A percentile compares a stretch with the other conserved stretches of the same genome.
Evolutionary conservation across 2,888 invertebrate species (phyloP).

Genomic region (Sarcophaga variegata): DNA sequence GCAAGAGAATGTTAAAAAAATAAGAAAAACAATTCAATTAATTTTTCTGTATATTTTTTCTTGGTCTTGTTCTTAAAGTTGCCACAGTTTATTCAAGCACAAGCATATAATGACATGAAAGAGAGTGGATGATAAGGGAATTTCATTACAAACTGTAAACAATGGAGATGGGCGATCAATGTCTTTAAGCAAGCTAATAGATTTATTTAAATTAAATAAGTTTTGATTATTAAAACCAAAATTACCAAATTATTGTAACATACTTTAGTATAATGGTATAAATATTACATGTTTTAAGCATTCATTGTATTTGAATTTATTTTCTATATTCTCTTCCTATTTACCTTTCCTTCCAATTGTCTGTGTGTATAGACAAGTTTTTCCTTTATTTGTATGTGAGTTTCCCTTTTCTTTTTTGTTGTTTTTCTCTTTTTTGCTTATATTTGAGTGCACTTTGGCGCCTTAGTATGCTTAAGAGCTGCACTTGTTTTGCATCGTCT

Average conservation of each 20-base stretch:
- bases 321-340: neutral
- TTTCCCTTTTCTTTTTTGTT: slow-evolving; percentile 5
- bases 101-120: slow-evolving; percentile 12
- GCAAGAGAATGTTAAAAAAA: neutral
- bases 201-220: too few species aligned
- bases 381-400: slow-evolving; percentile 1
- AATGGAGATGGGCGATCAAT: too few species aligned
- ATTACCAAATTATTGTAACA: too few species aligned
- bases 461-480: slow-evolving; percentile 61
- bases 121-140: neutral
- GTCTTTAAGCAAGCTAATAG: too few species aligned
- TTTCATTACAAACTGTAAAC: too few species aligned
- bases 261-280: too few species aligned
- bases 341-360: neutral
- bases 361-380: neutral
- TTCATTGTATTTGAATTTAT: neutral
- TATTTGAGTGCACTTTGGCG: slow-evolving; percentile 57
- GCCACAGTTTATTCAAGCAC: neutral
- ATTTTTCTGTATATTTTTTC: neutral
- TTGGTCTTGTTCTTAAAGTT: neutral
- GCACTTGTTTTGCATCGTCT: slow-evolving; percentile 52
- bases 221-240: too few species aligned
- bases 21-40: slow-evolving; percentile 33
- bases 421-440: slow-evolving; percentile 16
- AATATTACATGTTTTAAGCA: too few species aligned